Conservation (phyloP, 2,888 invertebrate genomes). For the Cryptus viduatorius region DNA sequence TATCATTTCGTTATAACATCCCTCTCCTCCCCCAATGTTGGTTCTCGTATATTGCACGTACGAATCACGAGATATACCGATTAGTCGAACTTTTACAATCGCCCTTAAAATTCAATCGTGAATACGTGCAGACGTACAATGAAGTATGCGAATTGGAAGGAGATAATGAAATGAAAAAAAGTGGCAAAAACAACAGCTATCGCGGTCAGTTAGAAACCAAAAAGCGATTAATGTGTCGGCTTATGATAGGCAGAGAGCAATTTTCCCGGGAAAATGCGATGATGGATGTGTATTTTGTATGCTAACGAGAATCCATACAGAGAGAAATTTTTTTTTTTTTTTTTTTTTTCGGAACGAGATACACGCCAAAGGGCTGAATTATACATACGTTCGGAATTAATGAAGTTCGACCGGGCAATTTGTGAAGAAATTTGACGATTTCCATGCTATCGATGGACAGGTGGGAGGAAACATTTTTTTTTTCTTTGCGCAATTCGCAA, state of each 20-base stretch:
- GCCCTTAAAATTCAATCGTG: slow-evolving; percentile 45
- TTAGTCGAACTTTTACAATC: slow-evolving; percentile 44
- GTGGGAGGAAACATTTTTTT: slow-evolving; percentile 8
- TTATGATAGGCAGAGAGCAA: neutral
- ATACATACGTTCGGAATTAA: slow-evolving; percentile 9
- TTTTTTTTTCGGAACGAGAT: no score
- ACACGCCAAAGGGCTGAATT: no score
- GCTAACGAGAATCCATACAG: neutral
- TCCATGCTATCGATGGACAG: neutral
- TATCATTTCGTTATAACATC: slow-evolving; percentile 66
- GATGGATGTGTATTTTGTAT: neutral
- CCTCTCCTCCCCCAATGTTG: neutral
- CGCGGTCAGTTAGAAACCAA: neutral
- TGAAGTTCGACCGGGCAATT: slow-evolving; percentile 1
- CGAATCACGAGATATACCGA: slow-evolving; percentile 63
- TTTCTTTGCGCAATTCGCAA: neutral
- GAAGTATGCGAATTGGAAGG: no score
- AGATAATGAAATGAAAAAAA: no score
- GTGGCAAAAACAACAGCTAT: no score
- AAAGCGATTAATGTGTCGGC: neutral
- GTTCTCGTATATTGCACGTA: slow-evolving; percentile 15
- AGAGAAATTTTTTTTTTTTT: no score
- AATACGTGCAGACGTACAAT: neutral
- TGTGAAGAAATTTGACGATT: neutral
- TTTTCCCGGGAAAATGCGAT: neutral